Evolutionary conservation across 2,113 vertebrate species (phyloP).

Genomic region (Petaurus breviceps): DNA sequence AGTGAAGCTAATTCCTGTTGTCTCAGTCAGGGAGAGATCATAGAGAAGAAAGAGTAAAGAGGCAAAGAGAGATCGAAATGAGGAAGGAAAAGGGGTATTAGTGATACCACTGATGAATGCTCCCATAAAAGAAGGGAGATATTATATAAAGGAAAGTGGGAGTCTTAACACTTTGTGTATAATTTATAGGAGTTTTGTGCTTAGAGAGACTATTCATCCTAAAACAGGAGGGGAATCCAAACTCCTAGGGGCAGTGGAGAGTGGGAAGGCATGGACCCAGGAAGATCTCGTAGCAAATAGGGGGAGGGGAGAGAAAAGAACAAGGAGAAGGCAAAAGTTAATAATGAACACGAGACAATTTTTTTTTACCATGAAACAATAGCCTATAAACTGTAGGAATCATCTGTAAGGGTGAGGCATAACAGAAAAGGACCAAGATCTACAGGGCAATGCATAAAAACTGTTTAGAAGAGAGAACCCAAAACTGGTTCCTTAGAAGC

Average conservation of each 20-base stretch:
- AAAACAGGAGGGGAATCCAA: neutral
- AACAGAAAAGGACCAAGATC: too few relatives aligned
- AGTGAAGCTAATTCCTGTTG: neutral
- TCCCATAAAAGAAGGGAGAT: neutral
- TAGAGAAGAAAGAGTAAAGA: neutral
- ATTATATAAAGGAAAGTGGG: neutral
- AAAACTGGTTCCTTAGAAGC: too few relatives aligned
- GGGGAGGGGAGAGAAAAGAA: neutral
- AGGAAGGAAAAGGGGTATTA: neutral
- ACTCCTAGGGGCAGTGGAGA: neutral
- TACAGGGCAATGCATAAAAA: too few relatives aligned
- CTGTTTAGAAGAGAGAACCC: too few relatives aligned
- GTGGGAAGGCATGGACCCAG: neutral
- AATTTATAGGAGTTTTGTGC: neutral
- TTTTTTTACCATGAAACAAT: neutral
- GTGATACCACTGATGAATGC: neutral
- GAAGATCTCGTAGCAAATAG: neutral
- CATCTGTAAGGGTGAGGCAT: neutral
- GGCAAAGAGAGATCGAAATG: neutral
- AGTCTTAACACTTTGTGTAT: neutral
- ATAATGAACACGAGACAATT: neutral
- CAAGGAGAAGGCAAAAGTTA: neutral
- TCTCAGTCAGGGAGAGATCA: neutral
- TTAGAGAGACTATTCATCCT: neutral
- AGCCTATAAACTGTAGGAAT: neutral